phyloP scores from a whole-genome alignment of 2,113 vertebrate species.

The Poicephalus gulielmi region DNA sequence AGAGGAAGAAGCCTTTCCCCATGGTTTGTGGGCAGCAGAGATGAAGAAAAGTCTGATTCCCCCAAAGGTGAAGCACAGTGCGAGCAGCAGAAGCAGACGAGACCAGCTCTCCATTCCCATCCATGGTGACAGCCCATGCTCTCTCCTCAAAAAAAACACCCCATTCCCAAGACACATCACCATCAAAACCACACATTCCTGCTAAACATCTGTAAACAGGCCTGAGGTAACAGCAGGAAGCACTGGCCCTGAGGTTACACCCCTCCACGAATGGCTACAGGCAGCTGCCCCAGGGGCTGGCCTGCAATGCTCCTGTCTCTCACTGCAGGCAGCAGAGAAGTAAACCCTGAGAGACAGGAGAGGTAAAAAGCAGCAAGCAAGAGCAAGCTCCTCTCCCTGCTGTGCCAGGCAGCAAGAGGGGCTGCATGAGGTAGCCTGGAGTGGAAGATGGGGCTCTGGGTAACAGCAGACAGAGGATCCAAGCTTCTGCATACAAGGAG shows the following conservation, averaged over 20 bases:
- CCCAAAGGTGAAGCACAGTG: background rate
- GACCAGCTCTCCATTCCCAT: background rate
- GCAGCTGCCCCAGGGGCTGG: rapidly evolving
- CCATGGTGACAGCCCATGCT: rapidly evolving
- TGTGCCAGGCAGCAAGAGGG: too few relatives aligned
- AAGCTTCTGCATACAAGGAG: background rate
- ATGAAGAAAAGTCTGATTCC: background rate
- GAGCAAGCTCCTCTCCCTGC: rapidly evolving
- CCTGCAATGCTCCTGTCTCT: background rate
- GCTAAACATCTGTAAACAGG: background rate
- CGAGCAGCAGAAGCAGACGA: background rate
- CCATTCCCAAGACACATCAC: background rate
- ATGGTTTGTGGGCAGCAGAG: background rate
- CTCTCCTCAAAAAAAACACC: background rate
- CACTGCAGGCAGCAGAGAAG: background rate
- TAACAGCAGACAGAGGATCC: rapidly evolving
- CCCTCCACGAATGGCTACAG: rapidly evolving
- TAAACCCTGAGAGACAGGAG: background rate
- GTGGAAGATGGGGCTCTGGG: background rate
- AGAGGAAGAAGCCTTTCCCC: background rate
- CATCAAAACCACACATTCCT: background rate
- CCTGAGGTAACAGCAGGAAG: background rate
- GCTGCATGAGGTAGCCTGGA: background rate
- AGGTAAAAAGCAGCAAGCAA: background rate
- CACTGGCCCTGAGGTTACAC: background rate